Evolutionary conservation across 2,113 vertebrate species (phyloP), one percentile per base, ranked within the genome.

Genomic region (Piprites chloris): DNA sequence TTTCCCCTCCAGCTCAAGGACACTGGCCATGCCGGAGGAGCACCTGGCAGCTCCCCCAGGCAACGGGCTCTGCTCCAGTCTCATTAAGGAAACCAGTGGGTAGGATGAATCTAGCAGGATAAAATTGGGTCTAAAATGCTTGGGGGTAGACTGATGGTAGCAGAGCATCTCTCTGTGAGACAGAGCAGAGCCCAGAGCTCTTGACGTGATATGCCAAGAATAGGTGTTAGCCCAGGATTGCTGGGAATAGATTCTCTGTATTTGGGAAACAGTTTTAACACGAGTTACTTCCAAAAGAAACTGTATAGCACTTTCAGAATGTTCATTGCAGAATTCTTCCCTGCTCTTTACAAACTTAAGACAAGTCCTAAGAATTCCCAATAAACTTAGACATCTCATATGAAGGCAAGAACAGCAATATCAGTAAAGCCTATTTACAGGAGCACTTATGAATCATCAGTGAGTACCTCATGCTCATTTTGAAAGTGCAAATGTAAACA

Each of bases 31-130:
- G 88, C 79, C 20, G 2, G 59, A 90, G 85, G 76, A 95, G 93
- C 85, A 90, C 87, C 95, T 96, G 95, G 87, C 62, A 91, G 78
- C 66, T 93, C 74, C 93, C 66, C 42, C 67, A 58, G 85, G 94
- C 85, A 39, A 46, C 4, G 39, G 89, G 82, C 87, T 77, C 50
- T 42, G 61, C 85, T 90, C 92, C 95, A 94, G 85, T 4, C 67
- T 93, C 63, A 94, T 91, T 93, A 95, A 85, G 61, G 50, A 84
- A 94, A 61, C 23, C 75, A 41, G 72, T 73, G 71, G 82, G 78
- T 27, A 90, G 65, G 79, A 83, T 32, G 33, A 92, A 77, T 32
- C 63, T 63, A 79, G 74, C 24, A 88, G 55, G 42, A 58, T 5
- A 59, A 77, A 92, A 77, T 2, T 50, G 46, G 67, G 59, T 83